Percentiles rank a stretch among this genome's conserved stretches.
These are phyloP conservation scores for Podarcis muralis DNA, from an alignment of 2,113 vertebrate species.

Conservation along the genomic window DNA sequence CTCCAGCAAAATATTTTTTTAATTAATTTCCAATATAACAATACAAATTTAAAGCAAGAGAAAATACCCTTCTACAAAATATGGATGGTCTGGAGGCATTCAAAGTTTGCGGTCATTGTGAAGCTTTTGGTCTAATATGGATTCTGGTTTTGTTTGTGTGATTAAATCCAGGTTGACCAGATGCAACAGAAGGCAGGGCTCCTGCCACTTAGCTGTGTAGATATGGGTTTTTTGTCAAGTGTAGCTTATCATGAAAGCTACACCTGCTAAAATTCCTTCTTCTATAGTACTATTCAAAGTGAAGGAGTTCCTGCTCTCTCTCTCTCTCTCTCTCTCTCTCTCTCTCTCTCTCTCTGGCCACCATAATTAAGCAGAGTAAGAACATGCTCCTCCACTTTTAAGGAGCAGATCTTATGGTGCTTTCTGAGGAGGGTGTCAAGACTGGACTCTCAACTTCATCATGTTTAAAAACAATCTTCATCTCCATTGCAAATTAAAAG, in stretches of 20 bases:
- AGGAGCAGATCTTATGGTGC: not conserved
- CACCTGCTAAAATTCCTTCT: not conserved
- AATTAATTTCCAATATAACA: no score
- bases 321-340: no score
- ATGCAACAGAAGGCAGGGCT: no score
- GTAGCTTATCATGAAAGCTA: not conserved
- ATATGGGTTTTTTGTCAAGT: no score
- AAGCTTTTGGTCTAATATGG: not conserved
- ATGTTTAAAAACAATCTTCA: not conserved
- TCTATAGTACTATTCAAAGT: not conserved
- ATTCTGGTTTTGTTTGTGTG: not conserved
- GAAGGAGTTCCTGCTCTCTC: no score
- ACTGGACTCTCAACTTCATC: fast-evolving
- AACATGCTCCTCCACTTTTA: no score
- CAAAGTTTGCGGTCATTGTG: not conserved
- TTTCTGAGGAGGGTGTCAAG: not conserved
- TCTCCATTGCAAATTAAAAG: not conserved
- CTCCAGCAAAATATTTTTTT: no score
- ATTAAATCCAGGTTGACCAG: not conserved
- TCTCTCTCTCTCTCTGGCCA: no score
- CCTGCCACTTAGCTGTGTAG: no score
- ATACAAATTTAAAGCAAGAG: no score
- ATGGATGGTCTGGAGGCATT: no score
- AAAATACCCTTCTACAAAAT: no score
- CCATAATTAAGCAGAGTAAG: not conserved